A percentile compares a stretch with the other conserved stretches of the same genome.
Evolutionary conservation across 1,140 invertebrate genomes (phyloP).

Genomic region (Sycophaga agraensis): DNA sequence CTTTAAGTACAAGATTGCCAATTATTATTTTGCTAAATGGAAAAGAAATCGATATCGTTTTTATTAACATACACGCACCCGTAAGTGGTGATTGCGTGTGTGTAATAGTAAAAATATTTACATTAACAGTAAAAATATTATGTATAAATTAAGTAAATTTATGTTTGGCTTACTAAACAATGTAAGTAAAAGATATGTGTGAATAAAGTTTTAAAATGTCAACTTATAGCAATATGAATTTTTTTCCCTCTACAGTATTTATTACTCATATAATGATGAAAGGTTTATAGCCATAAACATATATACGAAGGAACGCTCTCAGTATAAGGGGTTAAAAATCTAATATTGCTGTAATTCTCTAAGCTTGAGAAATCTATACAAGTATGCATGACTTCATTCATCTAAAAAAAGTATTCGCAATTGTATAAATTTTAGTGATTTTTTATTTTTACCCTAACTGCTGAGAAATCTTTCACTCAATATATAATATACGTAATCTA

Average conservation of each 20-base stretch:
- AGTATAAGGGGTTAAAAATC: neutral
- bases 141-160: constrained; percentile 49
- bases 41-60: constrained; percentile 19
- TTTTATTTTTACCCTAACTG: no score
- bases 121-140: constrained; percentile 33
- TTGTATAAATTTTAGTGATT: no score
- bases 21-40: constrained; percentile 42
- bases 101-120: no score
- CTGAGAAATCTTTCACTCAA: no score
- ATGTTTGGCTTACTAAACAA: constrained; percentile 57
- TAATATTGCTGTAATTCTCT: neutral
- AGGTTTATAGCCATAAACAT: no score
- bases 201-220: constrained; percentile 59
- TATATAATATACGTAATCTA: no score
- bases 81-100: constrained; percentile 3
- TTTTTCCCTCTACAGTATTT: constrained; percentile 33
- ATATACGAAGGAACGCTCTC: neutral
- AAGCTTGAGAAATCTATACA: neutral
- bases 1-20: constrained; percentile 55
- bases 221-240: constrained; percentile 39
- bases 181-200: constrained; percentile 59
- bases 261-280: no score
- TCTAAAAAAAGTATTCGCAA: no score
- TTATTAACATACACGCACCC: constrained; percentile 20
- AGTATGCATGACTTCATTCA: no score